Conservation (phyloP, 1,140 invertebrate species). For the Bombus difficillimus region DNA sequence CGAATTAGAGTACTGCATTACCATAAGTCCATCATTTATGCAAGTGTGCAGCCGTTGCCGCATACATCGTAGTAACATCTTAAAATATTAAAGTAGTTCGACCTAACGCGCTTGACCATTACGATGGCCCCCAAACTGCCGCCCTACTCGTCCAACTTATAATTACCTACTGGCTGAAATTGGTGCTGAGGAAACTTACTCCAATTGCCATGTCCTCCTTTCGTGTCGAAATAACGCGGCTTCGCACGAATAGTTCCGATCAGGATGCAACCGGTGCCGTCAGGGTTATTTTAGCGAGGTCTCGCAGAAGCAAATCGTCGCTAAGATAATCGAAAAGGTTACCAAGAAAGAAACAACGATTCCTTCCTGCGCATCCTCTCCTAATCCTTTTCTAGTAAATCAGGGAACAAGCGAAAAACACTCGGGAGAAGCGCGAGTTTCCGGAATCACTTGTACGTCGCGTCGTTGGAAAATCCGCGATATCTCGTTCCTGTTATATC, state of each 20-base stretch:
- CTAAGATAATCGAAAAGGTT: not conserved
- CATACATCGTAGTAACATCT: conserved; percentile 64
- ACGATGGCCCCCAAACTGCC: not conserved
- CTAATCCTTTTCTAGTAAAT: conserved; percentile 9
- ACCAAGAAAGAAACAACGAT: not conserved
- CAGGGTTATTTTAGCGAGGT: conserved; percentile 28
- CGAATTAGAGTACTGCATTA: conserved; percentile 66
- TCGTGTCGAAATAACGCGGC: conserved; percentile 50
- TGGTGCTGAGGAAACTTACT: conserved; percentile 57
- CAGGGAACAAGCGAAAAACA: conserved; percentile 50
- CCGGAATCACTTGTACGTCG: conserved; percentile 31
- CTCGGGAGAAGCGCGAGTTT: conserved; percentile 33
- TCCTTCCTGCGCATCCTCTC: no score
- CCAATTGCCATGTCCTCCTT: conserved; percentile 45
- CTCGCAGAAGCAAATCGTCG: not conserved
- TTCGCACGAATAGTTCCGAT: conserved; percentile 31
- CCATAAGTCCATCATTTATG: conserved; percentile 80
- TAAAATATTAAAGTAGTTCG: conserved; percentile 73
- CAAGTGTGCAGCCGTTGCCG: conserved; percentile 60
- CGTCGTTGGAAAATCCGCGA: conserved; percentile 26
- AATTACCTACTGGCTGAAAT: conserved; percentile 63
- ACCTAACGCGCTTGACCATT: conserved; percentile 57
- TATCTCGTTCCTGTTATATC: not conserved
- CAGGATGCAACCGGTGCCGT: conserved; percentile 4
- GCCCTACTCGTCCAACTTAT: conserved; percentile 61